Percentiles rank a stretch among this genome's conserved stretches.
Conservation (phyloP, 1,140 invertebrate genomes). For the Macrostomum lignano region DNA sequence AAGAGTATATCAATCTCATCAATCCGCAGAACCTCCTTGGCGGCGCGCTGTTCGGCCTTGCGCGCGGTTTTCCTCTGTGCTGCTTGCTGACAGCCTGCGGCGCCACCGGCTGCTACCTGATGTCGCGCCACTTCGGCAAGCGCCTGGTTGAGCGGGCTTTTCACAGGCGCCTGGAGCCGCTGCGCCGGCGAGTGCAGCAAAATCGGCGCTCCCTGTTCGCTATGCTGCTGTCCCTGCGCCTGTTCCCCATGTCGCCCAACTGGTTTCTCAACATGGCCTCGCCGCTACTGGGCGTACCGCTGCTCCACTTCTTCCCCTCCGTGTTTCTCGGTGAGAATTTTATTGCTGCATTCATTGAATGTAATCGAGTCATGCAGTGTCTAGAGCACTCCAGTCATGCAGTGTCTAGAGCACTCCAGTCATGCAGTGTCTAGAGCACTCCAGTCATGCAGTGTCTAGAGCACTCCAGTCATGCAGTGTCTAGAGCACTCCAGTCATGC, state of each 20-base stretch:
- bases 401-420: no score
- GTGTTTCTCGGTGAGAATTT: constrained; percentile 32
- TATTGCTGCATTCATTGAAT: constrained; percentile 1
- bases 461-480: no score
- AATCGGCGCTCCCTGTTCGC: constrained; percentile 32
- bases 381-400: no score
- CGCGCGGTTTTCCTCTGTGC: constrained; percentile 31
- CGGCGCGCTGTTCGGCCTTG: constrained; percentile 34
- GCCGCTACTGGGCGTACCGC: constrained; percentile 34
- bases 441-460: no score
- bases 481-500: not conserved
- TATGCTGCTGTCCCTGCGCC: constrained; percentile 35
- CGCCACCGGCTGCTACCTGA: constrained; percentile 33
- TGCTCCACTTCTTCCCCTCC: constrained; percentile 34
- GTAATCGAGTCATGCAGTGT: constrained; percentile 5
- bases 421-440: no score
- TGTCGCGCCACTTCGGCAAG: constrained; percentile 32
- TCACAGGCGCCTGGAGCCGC: constrained; percentile 21
- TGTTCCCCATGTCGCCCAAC: constrained; percentile 40
- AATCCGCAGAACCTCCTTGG: constrained; percentile 38
- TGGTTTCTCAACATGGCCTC: constrained; percentile 38
- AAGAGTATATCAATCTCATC: no score
- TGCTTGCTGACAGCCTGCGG: constrained; percentile 33
- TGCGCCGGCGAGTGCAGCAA: constrained; percentile 28
- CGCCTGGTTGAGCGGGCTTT: constrained; percentile 30